Evolutionary conservation across 2,797 vertebrate species (phyloP).

Genomic region (Eulemur albifrons): DNA sequence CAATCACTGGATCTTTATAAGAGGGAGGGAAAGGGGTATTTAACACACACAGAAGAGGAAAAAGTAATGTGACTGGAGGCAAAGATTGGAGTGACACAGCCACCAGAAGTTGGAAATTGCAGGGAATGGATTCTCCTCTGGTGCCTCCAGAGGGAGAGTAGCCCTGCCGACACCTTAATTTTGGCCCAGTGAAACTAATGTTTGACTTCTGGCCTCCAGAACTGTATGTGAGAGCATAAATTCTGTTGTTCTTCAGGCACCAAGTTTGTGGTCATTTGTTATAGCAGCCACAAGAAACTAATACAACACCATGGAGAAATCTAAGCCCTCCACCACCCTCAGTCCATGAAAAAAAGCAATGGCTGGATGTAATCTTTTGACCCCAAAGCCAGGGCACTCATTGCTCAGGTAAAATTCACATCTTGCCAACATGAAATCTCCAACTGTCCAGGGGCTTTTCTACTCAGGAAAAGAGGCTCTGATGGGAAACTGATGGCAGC

Average conservation of each 20-base stretch:
- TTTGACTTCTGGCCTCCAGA: not conserved
- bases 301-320: not conserved
- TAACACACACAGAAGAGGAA: not conserved
- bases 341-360: not conserved
- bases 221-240: not conserved
- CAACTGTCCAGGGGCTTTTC: not conserved
- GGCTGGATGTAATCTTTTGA: not conserved
- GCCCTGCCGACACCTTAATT: not conserved
- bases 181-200: not conserved
- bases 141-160: not conserved
- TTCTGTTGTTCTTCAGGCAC: not conserved
- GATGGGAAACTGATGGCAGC: not conserved
- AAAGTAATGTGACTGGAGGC: not conserved
- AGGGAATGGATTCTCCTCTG: not conserved
- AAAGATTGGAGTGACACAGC: not conserved
- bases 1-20: not conserved
- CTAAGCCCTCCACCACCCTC: not conserved
- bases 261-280: not conserved
- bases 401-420: not conserved
- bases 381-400: not conserved
- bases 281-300: not conserved
- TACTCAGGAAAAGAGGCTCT: not conserved
- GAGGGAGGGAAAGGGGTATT: not conserved
- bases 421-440: not conserved
- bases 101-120: not conserved